A percentile compares a stretch with the other conserved stretches of the same genome.
These are phyloP conservation scores for Prosapia bicincta DNA, from an alignment of 2,888 invertebrate genomes.

Conservation along the genomic window DNA sequence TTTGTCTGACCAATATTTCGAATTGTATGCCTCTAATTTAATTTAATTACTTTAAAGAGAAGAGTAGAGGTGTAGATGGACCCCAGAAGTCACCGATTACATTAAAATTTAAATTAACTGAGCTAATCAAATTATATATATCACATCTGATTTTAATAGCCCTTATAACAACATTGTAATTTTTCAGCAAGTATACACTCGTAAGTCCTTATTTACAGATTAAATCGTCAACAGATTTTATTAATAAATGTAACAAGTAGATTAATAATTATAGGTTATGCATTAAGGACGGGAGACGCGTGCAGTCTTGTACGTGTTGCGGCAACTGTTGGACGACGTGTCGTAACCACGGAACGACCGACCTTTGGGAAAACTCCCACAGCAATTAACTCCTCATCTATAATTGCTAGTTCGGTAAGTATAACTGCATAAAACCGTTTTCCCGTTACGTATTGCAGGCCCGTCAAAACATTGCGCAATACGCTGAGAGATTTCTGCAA, in stretches of 20 bases:
- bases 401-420: background rate
- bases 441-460: background rate
- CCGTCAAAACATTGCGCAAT: background rate
- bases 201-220: no score
- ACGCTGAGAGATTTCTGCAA: background rate
- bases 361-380: background rate
- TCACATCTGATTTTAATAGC: no score
- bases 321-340: background rate
- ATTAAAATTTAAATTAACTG: no score
- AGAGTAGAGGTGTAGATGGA: no score
- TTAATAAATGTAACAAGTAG: background rate
- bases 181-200: no score
- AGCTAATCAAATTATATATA: no score
- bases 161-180: no score
- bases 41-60: no score
- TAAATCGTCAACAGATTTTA: background rate
- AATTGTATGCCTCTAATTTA: no score
- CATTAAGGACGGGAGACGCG: background rate
- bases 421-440: background rate
- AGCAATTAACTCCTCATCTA: background rate
- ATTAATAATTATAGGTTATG: background rate
- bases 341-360: background rate
- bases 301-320: background rate
- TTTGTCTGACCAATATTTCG: no score
- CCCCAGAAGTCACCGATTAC: no score